Base-by-base conservation (phyloP, 1,140 invertebrate genomes). In the Cydia fagiglandana region DNA sequence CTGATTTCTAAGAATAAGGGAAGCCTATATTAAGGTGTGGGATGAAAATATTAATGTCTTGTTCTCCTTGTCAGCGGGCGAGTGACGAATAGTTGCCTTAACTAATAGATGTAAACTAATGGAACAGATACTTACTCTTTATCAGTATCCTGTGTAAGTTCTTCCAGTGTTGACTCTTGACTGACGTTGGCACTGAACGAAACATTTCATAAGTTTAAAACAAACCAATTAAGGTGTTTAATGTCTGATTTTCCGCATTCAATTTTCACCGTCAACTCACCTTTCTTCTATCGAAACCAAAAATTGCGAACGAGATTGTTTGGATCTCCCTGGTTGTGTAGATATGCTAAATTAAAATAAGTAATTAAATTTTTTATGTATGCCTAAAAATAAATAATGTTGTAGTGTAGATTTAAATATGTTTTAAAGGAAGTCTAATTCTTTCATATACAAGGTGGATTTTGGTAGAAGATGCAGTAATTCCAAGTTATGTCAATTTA, bases 191-290 rank as follows among this genome's bases (percentile, higher is more conserved):
- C 73, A 76, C 79, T 82, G 45, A 64, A 75, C 30, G 68, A 76
- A 74, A 76, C 50, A 73, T 73, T 41, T 20, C 38, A 28, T 28
- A 50, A 20, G 10, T 12, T 76, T 53, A 41, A 61, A 56, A 73
- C 9, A 73, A 20, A 76, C n/a, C 45, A 1, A 64, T 64, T 61
- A 24, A 17, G 15, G n/a, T 56, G 5, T n/a, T 24, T 10, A 20
- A 17, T 24, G 24, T 61, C 10, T 61, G 56, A 24, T 13, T 17
- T 56, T 17, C 2, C 28, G 6, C 24, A 30, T 64, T 50, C 47
- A 47, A 73, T 68, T 45, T 64, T 74, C n/a, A n/a, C n/a, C 9
- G 17, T 56, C 38, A 38, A 84, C 87, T 90, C 83, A 90, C 88
- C 81, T 79, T 79, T 87, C 82, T 20, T 81, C 80, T 15, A 80